phyloP scores from a whole-genome alignment of 1,140 invertebrate species.

The Drosophila lini region DNA sequence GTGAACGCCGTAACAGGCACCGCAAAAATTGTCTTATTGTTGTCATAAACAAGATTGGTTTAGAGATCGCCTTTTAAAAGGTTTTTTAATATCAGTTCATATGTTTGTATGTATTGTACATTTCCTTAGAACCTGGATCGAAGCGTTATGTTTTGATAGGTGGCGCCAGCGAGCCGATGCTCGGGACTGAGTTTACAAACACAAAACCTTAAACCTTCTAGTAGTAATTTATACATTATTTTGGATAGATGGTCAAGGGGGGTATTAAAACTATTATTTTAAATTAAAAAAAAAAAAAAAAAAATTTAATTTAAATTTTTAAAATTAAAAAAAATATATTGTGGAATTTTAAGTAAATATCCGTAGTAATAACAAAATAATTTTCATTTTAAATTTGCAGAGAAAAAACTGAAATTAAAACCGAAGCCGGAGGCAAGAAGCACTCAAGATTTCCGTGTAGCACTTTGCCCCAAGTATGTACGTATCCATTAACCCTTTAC shows the following conservation, averaged over 20 bases:
- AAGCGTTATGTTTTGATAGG: slow-evolving; percentile 6
- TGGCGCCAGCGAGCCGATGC: slow-evolving; percentile 1
- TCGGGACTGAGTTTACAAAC: background rate
- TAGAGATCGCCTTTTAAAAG: background rate
- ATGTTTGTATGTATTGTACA: background rate
- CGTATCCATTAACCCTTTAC: background rate
- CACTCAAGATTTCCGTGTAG: background rate
- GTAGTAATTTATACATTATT: background rate
- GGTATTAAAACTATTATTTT: too few species aligned
- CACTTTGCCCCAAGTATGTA: slow-evolving; percentile 1
- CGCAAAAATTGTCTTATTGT: background rate
- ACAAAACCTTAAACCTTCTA: background rate
- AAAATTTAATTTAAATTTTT: too few species aligned
- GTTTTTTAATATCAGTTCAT: background rate
- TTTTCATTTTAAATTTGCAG: background rate
- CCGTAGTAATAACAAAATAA: too few species aligned
- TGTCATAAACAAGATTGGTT: background rate
- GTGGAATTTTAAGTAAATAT: too few species aligned
- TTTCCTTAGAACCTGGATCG: background rate
- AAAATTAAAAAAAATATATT: too few species aligned
- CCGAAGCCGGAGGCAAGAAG: background rate
- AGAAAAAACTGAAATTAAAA: background rate
- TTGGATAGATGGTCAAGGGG: background rate
- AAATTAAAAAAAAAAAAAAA: too few species aligned
- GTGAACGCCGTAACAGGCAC: background rate